Conservation (phyloP, 30 jellyfish, hydroid and myxozoan genomes). For the Aurelia sp. region DNA sequence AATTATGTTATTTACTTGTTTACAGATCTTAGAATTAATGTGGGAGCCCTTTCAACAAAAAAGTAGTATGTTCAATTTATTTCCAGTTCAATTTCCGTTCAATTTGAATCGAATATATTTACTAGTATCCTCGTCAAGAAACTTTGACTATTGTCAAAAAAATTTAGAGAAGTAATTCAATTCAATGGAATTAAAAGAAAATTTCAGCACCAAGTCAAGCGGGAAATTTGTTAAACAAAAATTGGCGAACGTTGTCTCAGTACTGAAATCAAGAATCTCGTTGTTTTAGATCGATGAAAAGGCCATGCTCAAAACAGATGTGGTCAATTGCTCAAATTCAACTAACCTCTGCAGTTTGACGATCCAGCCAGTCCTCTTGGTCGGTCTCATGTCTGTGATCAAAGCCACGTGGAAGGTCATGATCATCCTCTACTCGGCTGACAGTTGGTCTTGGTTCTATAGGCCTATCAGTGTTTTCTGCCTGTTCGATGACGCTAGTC, state of each 20-base stretch:
- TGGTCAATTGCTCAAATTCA: background rate
- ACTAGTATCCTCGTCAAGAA: too few species aligned
- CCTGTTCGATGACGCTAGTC: background rate
- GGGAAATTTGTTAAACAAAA: background rate
- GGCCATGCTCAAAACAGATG: background rate
- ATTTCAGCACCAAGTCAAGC: background rate
- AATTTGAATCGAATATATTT: too few species aligned
- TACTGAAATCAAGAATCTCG: background rate
- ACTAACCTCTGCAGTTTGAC: background rate
- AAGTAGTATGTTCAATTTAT: too few species aligned
- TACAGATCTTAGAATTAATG: too few species aligned
- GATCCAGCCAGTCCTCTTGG: conserved; percentile 17
- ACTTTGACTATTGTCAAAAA: too few species aligned
- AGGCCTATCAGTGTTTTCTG: background rate
- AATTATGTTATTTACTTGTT: too few species aligned
- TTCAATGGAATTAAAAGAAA: too few species aligned
- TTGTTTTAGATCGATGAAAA: background rate
- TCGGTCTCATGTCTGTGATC: background rate
- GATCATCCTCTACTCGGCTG: background rate
- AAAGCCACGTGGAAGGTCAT: conserved; percentile 7
- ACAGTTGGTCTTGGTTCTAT: background rate
- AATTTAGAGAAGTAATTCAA: too few species aligned
- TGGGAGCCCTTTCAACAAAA: too few species aligned
- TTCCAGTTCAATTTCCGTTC: too few species aligned
- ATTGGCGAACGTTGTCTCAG: background rate